These are phyloP conservation scores for Macaria notata DNA, from an alignment of 2,888 invertebrate species.

Conservation along the genomic window DNA sequence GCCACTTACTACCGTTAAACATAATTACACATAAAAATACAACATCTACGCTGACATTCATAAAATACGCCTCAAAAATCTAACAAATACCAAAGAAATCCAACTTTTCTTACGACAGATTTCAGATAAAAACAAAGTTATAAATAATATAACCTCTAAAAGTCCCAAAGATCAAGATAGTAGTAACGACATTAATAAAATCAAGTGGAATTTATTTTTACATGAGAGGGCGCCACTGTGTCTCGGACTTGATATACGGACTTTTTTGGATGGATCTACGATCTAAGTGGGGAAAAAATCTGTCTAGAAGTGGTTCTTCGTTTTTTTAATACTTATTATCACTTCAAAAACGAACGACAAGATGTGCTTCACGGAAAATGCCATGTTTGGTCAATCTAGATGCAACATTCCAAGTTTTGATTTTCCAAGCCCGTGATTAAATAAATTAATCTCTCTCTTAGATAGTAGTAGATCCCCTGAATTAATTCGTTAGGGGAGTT, in stretches of 20 bases:
- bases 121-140: slow-evolving; percentile 44
- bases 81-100: slow-evolving; percentile 15
- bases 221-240: slow-evolving; percentile 68
- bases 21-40: slow-evolving; percentile 21
- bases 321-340: too few relatives aligned
- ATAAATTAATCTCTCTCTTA: too few relatives aligned
- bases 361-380: too few relatives aligned
- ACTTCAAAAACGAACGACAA: too few relatives aligned
- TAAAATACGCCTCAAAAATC: slow-evolving; percentile 16
- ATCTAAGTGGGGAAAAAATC: not conserved
- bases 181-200: slow-evolving; percentile 77
- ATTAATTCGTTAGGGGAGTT: too few relatives aligned
- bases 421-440: too few relatives aligned
- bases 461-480: too few relatives aligned
- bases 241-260: slow-evolving; percentile 61
- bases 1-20: slow-evolving; percentile 20
- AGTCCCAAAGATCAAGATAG: slow-evolving; percentile 73
- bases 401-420: too few relatives aligned
- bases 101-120: slow-evolving; percentile 32
- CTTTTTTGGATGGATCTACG: slow-evolving; percentile 22
- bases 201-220: slow-evolving; percentile 66
- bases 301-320: too few relatives aligned
- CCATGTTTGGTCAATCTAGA: too few relatives aligned
- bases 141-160: slow-evolving; percentile 79
- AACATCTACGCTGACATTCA: slow-evolving; percentile 23